Evolutionary conservation across 2,797 vertebrate genomes (phyloP), one percentile per base, ranked within the genome.

Genomic region (Serranus cabrilla): DNA sequence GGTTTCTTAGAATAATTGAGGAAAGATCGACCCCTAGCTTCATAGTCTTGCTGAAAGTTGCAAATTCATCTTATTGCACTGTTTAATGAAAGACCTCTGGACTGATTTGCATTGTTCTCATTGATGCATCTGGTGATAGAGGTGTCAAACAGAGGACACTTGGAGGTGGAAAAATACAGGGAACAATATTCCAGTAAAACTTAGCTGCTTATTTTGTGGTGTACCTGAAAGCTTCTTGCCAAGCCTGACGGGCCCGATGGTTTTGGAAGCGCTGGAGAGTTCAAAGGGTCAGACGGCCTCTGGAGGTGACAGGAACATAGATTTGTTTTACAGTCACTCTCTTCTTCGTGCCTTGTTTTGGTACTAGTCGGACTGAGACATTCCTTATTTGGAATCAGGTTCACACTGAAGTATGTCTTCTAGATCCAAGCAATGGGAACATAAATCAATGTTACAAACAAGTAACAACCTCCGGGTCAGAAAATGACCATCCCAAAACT

Each of bases 171-270:
- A 16, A 37, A 34, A 40, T 7, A 23, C n/a, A 27, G 27, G 5
- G 8, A 21, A 57, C 27, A 37, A 11, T 12, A 56, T 51, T 17
- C 11, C 21, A 43, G 39, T 16, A 17, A 51, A 54, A 6, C 51
- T 12, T 13, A 11, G 14, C 51, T 25, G 55, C 63, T 56, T 62
- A 61, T 65, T 81, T 64, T 51, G 58, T 49, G 58, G 49, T 25
- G 2, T 23, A 47, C 55, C 63, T 67, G 42, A 25, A 39, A 45
- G 56, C 8, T 56, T 69, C 68, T 54, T 0, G 2, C 49, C 49
- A 37, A 45, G 50, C 21, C 52, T 34, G 51, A 76, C 25, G 21
- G 27, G 57, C 46, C 60, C 49, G 62, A 57, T 47, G 37, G 34
- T 42, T 18, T 63, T 47, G 31, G 66, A 67, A 40, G 49, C 27